Evolutionary conservation across 2,113 vertebrate species (phyloP).

Genomic region (Solenodon paradoxus): DNA sequence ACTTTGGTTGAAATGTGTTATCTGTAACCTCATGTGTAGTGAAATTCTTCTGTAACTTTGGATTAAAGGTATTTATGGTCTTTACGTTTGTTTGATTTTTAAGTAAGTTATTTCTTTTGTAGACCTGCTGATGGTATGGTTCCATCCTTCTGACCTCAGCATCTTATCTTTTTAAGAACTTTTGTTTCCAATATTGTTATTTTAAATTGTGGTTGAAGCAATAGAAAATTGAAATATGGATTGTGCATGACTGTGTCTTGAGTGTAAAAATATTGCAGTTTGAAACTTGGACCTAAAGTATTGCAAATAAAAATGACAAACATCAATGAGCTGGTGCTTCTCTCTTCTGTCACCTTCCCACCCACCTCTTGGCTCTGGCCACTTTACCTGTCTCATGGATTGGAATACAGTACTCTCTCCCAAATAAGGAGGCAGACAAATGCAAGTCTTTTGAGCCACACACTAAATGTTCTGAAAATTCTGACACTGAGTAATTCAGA

Average conservation of each 20-base stretch:
- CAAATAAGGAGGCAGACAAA: background rate
- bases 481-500: background rate
- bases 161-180: constrained; percentile 77
- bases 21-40: constrained; percentile 88
- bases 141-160: constrained; percentile 90
- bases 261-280: constrained; percentile 98
- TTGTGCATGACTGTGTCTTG: constrained; percentile 99
- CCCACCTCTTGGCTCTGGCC: background rate
- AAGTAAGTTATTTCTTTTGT: constrained; percentile 92
- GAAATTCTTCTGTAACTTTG: constrained; percentile 95
- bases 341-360: constrained; percentile 37
- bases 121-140: constrained; percentile 86
- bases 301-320: constrained; percentile 89
- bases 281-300: constrained; percentile 96
- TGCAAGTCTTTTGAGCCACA: background rate
- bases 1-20: constrained; percentile 91
- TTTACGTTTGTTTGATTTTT: constrained; percentile 76
- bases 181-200: constrained; percentile 91
- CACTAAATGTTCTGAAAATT: background rate
- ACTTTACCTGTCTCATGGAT: background rate
- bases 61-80: constrained; percentile 90
- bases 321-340: constrained; percentile 57
- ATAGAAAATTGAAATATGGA: constrained; percentile 99
- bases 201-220: constrained; percentile 99
- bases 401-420: background rate